Percentiles rank a stretch among this genome's conserved stretches.
phyloP scores from a whole-genome alignment of 2,113 vertebrate genomes.

The Desmodus rotundus region DNA sequence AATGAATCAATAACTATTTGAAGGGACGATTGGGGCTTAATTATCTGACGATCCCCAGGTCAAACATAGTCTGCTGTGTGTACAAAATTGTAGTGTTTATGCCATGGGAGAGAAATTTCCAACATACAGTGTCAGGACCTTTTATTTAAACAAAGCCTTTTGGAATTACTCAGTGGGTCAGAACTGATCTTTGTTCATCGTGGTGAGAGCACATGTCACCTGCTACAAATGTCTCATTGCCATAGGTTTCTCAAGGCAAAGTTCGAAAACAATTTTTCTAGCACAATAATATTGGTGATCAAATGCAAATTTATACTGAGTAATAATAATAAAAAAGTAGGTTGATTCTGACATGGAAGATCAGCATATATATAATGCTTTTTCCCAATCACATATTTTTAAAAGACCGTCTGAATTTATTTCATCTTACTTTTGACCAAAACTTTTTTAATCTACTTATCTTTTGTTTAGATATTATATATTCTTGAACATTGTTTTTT shows the following conservation, averaged over 20 bases:
- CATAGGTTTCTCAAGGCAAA: background rate
- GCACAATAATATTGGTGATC: background rate
- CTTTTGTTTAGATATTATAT: background rate
- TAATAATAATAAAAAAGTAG: background rate
- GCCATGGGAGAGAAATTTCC: background rate
- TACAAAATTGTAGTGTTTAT: background rate
- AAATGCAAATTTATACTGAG: background rate
- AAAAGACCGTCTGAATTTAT: background rate
- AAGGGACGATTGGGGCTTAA: background rate
- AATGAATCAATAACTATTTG: background rate
- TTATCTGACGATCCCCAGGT: background rate
- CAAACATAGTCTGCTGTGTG: background rate
- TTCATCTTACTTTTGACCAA: background rate
- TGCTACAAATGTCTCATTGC: background rate
- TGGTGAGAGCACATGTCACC: rapidly evolving
- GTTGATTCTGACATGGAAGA: background rate
- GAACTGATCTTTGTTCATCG: background rate
- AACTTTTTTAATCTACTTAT: background rate
- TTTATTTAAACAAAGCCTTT: background rate
- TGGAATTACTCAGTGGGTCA: background rate
- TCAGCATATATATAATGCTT: background rate
- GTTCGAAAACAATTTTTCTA: background rate
- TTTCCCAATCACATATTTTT: background rate
- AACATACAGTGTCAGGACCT: background rate
- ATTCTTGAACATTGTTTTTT: background rate